Evolutionary conservation across 1,140 invertebrate species (phyloP), one percentile per base, ranked within the genome.

Genomic region (Elymnias hypermnestra): DNA sequence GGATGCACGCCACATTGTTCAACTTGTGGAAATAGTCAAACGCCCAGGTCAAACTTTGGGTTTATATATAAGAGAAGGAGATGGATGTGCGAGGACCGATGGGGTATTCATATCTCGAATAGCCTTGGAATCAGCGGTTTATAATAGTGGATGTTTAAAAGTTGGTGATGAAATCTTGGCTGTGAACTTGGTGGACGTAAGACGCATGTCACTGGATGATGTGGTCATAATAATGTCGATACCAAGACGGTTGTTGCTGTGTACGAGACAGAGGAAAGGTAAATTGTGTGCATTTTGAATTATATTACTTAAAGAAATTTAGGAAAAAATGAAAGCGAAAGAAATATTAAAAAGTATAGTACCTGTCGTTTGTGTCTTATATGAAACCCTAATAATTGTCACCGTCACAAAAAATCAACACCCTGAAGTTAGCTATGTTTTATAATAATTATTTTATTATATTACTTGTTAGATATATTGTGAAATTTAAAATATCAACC

Each of bases 181-280:
- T 3, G 97, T 99, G 21, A 99, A 99, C 87, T 89, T 98, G 67
- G 97, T 99, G 35, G 96, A 99, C 72, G 97, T 99, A 53, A 94
- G 95, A 42, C 92, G 95, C 64, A 99, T 99, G 97, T 97, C 95
- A 56, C 87, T 99, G 53, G 98, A 99, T 81, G 98, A 99, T 83
- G 97, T 99, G 25, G 98, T 99, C 39, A 98, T 99, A 63, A 95
- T 99, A 63, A 99, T 99, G 96, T 98, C 97, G 59, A 99, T 99
- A 86, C 98, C 98, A 0, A 90, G 97, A 64, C 91, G 98, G 59
- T 89, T 99, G 59, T 92, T 99, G 13, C 89, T 99, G 37, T 97
- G 95, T 48, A 98, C 96, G 29, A 90, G 97, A 52, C 94, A 93
- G 63, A 88, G 92, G 46, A 91, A 92, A 81, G 88, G 88, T 78